Evolutionary conservation across 2,888 invertebrate genomes (phyloP).

Genomic region (Trichacis sp.): DNA sequence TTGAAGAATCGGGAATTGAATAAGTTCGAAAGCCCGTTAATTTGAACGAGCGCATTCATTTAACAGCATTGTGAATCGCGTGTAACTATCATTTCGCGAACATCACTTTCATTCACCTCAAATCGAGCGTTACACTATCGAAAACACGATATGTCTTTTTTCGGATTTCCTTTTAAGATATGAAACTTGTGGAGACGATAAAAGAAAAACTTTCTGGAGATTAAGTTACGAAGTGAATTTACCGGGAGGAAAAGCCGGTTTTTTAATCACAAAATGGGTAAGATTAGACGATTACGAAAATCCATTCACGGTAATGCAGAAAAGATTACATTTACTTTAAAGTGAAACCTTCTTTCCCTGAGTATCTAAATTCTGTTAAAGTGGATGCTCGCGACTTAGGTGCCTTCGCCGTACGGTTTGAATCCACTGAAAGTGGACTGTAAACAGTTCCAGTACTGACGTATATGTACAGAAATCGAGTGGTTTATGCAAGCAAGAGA

Average conservation of each 20-base stretch:
- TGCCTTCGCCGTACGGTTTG: background rate
- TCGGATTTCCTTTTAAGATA: no score
- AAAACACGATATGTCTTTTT: background rate
- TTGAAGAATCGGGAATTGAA: background rate
- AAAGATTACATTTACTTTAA: background rate
- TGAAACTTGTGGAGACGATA: no score
- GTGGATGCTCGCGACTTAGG: background rate
- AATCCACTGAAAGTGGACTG: background rate
- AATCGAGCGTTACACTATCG: constrained; percentile 11
- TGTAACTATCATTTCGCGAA: constrained; percentile 30
- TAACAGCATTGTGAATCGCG: constrained; percentile 12
- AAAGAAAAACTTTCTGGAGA: no score
- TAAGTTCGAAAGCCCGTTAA: background rate
- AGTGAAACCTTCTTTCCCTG: background rate
- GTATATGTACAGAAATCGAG: no score
- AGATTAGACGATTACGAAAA: background rate
- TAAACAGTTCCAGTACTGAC: no score
- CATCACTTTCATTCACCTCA: constrained; percentile 20
- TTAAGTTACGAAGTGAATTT: no score
- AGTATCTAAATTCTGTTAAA: background rate
- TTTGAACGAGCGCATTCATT: background rate
- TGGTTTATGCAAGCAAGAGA: background rate
- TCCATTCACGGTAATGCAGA: background rate
- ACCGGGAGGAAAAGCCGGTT: no score
- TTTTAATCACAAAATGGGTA: background rate